phyloP scores from a whole-genome alignment of 2,888 invertebrate species.

The Drepanosiphum platanoidis region DNA sequence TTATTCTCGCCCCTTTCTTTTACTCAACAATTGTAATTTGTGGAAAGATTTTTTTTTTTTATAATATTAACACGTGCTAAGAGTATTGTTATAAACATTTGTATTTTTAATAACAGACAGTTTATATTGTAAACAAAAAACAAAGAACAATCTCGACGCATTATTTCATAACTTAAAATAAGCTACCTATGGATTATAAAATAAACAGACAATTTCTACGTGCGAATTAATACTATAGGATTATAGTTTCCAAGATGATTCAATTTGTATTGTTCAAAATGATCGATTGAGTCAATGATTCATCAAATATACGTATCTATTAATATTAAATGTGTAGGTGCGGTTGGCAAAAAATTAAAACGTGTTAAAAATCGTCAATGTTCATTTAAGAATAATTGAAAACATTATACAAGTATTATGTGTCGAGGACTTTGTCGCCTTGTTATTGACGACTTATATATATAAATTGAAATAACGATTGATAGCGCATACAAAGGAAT shows the following conservation, averaged over 20 bases:
- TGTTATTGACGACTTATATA: not conserved
- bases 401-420: no score
- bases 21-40: constrained; percentile 41
- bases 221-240: not conserved
- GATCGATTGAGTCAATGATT: not conserved
- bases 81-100: not conserved
- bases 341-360: not conserved
- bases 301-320: not conserved
- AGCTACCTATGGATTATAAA: not conserved
- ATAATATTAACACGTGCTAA: constrained; percentile 19
- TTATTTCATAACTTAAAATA: not conserved
- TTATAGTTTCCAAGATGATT: not conserved
- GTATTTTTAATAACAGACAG: not conserved
- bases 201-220: not conserved
- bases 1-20: constrained; percentile 23
- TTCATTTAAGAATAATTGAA: not conserved
- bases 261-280: not conserved
- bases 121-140: not conserved
- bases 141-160: not conserved
- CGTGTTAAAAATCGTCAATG: not conserved
- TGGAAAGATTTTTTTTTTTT: constrained; percentile 34
- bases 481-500: no score
- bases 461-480: not conserved
- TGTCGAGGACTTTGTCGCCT: not conserved
- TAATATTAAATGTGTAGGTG: no score